These are phyloP conservation scores for Falco columbarius DNA, from an alignment of 2,797 vertebrate genomes.

Conservation along the genomic window DNA sequence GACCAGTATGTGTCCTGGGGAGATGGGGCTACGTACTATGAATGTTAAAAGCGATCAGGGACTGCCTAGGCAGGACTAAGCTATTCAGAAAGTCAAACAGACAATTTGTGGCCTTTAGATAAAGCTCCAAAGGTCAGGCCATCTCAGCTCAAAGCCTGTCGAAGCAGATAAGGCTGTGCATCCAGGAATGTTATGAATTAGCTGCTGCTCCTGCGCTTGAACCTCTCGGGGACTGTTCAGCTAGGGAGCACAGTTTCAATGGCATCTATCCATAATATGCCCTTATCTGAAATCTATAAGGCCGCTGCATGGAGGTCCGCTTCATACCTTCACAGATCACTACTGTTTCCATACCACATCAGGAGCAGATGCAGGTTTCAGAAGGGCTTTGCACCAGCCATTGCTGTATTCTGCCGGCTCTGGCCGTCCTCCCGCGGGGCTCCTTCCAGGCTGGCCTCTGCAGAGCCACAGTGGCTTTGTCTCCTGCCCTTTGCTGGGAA, in stretches of 20 bases:
- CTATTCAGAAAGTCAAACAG: conserved; percentile 67
- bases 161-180: conserved; percentile 58
- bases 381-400: neutral
- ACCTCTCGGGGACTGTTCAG: neutral
- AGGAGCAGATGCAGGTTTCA: neutral
- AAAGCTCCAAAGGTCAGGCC: conserved; percentile 68
- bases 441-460: neutral
- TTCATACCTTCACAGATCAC: neutral
- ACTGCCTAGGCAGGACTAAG: conserved; percentile 27
- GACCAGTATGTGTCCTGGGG: neutral
- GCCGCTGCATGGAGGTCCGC: neutral
- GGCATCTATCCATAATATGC: neutral
- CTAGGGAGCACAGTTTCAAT: conserved; percentile 3
- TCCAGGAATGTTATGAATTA: conserved; percentile 37
- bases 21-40: neutral
- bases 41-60: conserved; percentile 40
- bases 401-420: neutral
- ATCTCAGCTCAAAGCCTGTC: conserved; percentile 36
- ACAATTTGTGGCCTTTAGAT: conserved; percentile 68
- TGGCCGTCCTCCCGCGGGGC: neutral
- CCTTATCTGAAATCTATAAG: neutral
- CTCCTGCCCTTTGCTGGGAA: neutral
- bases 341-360: neutral
- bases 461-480: neutral
- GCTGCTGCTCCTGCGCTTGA: neutral